Evolutionary conservation across 2,888 invertebrate genomes (phyloP).

Genomic region (Scaptomyza flava): DNA sequence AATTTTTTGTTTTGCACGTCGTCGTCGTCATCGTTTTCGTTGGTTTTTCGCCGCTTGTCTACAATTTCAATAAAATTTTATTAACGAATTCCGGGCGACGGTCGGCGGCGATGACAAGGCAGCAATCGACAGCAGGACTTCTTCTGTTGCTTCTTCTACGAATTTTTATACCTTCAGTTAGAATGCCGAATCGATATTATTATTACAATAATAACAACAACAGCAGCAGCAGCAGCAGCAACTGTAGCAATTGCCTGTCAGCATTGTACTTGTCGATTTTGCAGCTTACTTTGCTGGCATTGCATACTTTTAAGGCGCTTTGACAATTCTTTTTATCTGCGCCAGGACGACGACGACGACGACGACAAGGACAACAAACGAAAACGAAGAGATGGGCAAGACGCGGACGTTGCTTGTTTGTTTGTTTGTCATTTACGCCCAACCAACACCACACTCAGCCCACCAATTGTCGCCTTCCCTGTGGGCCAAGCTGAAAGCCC

Average conservation of each 20-base stretch:
- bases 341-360: conserved; percentile 54
- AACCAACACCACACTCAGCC: neutral
- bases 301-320: conserved; percentile 81
- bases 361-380: conserved; percentile 15
- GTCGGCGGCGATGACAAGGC: conserved; percentile 77
- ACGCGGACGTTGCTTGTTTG: conserved; percentile 75
- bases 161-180: conserved; percentile 68
- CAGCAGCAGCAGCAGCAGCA: conserved; percentile 29
- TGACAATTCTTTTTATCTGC: conserved; percentile 81
- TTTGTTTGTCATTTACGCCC: conserved; percentile 76
- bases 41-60: conserved; percentile 82
- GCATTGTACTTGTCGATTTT: conserved; percentile 81
- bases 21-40: conserved; percentile 66
- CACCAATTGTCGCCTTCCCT: conserved; percentile 10
- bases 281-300: conserved; percentile 80
- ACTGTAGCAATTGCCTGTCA: conserved; percentile 79
- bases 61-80: conserved; percentile 84
- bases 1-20: conserved; percentile 75
- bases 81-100: conserved; percentile 82
- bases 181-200: conserved; percentile 77
- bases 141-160: conserved; percentile 20
- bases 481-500: conserved; percentile 68
- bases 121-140: conserved; percentile 47
- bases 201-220: conserved; percentile 76
- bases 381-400: conserved; percentile 15